A percentile compares a stretch with the other conserved stretches of the same genome.
Conservation (phyloP, 23 tunicate genomes). For the Halocynthia roretzi region DNA sequence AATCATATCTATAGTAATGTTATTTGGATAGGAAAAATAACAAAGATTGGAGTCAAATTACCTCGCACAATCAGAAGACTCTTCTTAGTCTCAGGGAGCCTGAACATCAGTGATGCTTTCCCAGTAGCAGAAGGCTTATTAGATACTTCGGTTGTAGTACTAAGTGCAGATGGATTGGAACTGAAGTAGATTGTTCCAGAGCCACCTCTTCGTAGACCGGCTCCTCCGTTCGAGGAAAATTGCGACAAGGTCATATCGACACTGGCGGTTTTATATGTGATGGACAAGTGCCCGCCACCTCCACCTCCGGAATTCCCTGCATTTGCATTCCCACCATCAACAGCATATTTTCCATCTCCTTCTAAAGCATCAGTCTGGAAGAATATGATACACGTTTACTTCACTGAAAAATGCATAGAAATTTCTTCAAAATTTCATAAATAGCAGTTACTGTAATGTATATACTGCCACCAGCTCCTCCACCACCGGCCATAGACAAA, state of each 20-base stretch:
- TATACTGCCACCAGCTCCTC: constrained; percentile 35
- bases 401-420: not conserved
- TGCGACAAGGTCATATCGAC: not conserved
- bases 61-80: constrained; percentile 19
- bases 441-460: not conserved
- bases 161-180: not conserved
- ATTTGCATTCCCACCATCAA: constrained; percentile 9
- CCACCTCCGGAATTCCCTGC: constrained; percentile 20
- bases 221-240: constrained; percentile 8
- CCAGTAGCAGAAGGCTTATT: not conserved
- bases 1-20: not conserved
- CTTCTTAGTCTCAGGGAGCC: constrained; percentile 3
- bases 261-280: not conserved
- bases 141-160: not conserved
- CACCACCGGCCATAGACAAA: constrained; percentile 8
- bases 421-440: not conserved
- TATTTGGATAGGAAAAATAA: not conserved
- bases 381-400: not conserved
- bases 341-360: constrained; percentile 12
- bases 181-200: constrained; percentile 10
- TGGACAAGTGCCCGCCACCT: constrained; percentile 16
- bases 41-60: not conserved
- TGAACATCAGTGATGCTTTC: not conserved
- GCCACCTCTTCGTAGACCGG: constrained; percentile 4
- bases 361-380: constrained; percentile 9